Percentiles rank a stretch among this genome's conserved stretches.
These are phyloP conservation scores for Chesias legatella DNA, from an alignment of 2,888 invertebrate species.

Conservation along the genomic window DNA sequence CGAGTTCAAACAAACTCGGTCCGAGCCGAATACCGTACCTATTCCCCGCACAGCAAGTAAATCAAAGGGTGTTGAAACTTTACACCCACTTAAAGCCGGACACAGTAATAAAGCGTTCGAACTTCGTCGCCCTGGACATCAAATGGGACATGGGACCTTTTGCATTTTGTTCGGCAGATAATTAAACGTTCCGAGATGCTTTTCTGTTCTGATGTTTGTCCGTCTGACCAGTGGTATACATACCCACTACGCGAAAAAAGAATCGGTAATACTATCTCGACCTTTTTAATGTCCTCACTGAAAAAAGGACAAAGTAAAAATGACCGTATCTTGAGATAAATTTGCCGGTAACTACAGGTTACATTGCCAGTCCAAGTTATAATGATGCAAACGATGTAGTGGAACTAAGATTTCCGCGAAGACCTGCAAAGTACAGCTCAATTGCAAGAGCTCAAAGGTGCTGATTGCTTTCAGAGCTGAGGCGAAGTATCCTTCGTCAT, in stretches of 20 bases:
- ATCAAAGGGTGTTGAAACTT: constrained; percentile 81
- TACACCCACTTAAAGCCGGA: constrained; percentile 81
- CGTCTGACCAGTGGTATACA: background rate
- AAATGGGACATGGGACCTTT: constrained; percentile 73
- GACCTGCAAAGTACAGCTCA: constrained; percentile 50
- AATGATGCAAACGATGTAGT: too few species aligned
- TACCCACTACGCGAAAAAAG: too few species aligned
- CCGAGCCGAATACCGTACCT: constrained; percentile 60
- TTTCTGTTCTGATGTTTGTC: constrained; percentile 7
- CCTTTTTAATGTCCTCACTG: too few species aligned
- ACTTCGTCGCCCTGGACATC: constrained; percentile 76
- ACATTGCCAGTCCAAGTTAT: too few species aligned
- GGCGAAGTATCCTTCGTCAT: constrained; percentile 38
- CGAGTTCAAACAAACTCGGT: constrained; percentile 62
- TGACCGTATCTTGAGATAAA: too few species aligned
- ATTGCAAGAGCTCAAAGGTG: constrained; percentile 37
- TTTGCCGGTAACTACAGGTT: too few species aligned
- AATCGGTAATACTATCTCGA: background rate
- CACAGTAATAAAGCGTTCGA: constrained; percentile 80
- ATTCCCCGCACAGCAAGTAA: constrained; percentile 72
- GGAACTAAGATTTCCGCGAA: constrained; percentile 27
- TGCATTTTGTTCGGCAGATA: constrained; percentile 65
- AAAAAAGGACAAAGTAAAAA: too few species aligned
- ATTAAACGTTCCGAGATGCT: constrained; percentile 68
- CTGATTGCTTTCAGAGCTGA: constrained; percentile 44